These are phyloP conservation scores for Caenorhabditis sp. DNA, from an alignment of 2,888 invertebrate species.

Conservation along the genomic window DNA sequence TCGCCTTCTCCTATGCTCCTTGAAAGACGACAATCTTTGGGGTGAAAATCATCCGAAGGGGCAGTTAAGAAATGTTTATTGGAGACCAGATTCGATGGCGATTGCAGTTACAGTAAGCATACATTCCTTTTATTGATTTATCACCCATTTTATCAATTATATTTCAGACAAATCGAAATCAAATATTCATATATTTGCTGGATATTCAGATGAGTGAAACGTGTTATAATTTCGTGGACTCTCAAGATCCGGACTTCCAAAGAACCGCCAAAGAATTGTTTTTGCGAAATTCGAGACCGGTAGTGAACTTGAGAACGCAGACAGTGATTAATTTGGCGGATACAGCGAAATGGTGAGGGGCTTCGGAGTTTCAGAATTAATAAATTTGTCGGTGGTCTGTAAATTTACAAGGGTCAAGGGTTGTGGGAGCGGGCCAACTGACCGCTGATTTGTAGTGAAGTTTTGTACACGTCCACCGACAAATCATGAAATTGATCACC, in stretches of 20 bases:
- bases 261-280: conserved; percentile 53
- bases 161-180: conserved; percentile 63
- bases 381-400: too few species aligned
- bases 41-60: conserved; percentile 16
- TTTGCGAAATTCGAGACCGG: conserved; percentile 48
- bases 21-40: background rate
- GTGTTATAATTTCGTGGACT: conserved; percentile 61
- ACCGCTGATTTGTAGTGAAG: too few species aligned
- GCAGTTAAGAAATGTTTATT: conserved; percentile 54
- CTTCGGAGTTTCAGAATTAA: conserved; percentile 4
- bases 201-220: conserved; percentile 46
- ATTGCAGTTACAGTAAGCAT: conserved; percentile 63
- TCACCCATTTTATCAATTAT: background rate
- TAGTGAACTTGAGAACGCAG: conserved; percentile 52
- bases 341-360: conserved; percentile 58
- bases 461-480: too few species aligned
- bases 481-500: too few species aligned
- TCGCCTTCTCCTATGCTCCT: conserved; percentile 58
- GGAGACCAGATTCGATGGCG: conserved; percentile 63
- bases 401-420: too few species aligned
- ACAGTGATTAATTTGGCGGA: conserved; percentile 65
- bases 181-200: conserved; percentile 62
- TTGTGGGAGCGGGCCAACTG: too few species aligned
- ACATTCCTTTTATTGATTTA: conserved; percentile 5
- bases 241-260: conserved; percentile 36